Evolutionary conservation across 2,888 invertebrate genomes (phyloP), one percentile per base, ranked within the genome.

Genomic region (Eucera pruinosa): DNA sequence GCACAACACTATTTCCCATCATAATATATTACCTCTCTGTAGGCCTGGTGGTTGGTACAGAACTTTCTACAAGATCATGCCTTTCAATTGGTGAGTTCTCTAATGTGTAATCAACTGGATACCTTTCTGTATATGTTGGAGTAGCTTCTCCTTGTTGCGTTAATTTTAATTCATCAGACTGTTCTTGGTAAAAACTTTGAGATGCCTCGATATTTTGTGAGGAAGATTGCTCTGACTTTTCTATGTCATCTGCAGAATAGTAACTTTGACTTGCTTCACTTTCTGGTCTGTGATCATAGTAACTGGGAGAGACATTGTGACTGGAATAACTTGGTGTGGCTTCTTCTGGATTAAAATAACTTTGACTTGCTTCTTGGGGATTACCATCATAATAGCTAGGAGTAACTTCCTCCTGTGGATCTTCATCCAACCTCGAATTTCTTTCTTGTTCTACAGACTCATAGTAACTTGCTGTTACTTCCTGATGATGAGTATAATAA

Each of bases 1-100:
- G 75, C 66, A 27, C 30, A 57, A 60, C 20, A 54, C 68, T 68
- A 74, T 65, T 73, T 43, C n/a, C 50, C 62, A 62, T 78, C 72
- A 69, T 62, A 75, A 55, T 81, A 60, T 85, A 90, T 92, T 92
- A 92, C 89, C 92, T 92, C 78, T 91, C 90, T 78, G 87, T 87
- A 78, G 91, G 88, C 79, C 87, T 88, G 43, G 91, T 88, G 33
- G 90, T 89, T 62, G 91, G 86, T 74, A 90, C 89, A 20, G 92
- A 92, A 79, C 91, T 92, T 81, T 92, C 92, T 27, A 92, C 92
- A 45, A 92, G 84, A 66, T 92, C 90, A 47, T 92, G 92, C 90
- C 91, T 92, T 58, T 92, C 92, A 64, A 91, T 89, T 18, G 91
- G 89, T 45, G 91, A 91, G 65, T 86, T 90, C 2, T 89, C 90